Percentiles rank a stretch among this genome's conserved stretches.
phyloP scores from a whole-genome alignment of 2,888 invertebrate species.

The Lumbricus terrestris region DNA sequence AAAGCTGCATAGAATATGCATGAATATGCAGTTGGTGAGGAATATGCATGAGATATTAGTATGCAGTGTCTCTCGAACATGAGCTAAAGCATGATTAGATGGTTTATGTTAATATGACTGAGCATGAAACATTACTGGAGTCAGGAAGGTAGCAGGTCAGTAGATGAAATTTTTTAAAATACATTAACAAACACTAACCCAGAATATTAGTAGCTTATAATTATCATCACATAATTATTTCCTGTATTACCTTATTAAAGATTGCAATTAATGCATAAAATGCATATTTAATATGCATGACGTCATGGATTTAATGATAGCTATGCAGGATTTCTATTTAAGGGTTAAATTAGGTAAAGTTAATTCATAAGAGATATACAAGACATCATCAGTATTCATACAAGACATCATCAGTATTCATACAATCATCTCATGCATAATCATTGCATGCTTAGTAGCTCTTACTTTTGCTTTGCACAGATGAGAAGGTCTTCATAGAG shows the following conservation, averaged over 20 bases:
- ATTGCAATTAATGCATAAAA: neutral
- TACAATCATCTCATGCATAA: too few relatives aligned
- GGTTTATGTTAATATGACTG: neutral
- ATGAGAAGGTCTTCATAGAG: neutral
- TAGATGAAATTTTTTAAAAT: too few relatives aligned
- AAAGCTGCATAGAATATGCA: too few relatives aligned
- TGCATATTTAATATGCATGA: too few relatives aligned
- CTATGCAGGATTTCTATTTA: neutral
- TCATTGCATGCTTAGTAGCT: neutral
- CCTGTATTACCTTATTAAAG: neutral
- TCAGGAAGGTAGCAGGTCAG: too few relatives aligned
- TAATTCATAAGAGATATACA: neutral
- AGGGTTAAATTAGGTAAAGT: too few relatives aligned
- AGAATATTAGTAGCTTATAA: neutral
- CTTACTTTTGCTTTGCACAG: conserved; percentile 14
- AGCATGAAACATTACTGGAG: too few relatives aligned
- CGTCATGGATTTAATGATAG: too few relatives aligned
- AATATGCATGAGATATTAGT: neutral
- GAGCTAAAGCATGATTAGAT: neutral
- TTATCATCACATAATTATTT: neutral
- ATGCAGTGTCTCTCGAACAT: neutral
- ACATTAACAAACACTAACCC: too few relatives aligned
- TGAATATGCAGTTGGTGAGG: neutral
- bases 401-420: neutral
- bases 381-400: too few relatives aligned